phyloP scores from a whole-genome alignment of 2,888 invertebrate species.

The Kuschelorhynchus macadamiae region DNA sequence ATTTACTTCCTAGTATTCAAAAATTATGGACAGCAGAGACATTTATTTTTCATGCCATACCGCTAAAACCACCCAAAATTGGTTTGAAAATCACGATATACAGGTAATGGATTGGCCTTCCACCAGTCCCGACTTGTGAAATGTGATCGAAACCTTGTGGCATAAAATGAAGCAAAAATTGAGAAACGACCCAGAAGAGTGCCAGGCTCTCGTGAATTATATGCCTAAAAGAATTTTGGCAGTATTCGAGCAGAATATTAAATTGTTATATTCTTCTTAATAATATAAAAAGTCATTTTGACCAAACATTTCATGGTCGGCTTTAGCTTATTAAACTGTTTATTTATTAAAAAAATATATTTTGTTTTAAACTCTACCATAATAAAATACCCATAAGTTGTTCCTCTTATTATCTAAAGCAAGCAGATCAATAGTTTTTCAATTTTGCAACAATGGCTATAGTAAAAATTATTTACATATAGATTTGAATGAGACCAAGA shows the following conservation, averaged over 20 bases:
- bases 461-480: neutral
- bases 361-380: slow-evolving; percentile 3
- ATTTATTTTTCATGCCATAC: neutral
- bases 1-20: slow-evolving; percentile 22
- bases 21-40: slow-evolving; percentile 12
- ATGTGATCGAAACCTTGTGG: neutral
- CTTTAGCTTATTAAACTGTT: slow-evolving; percentile 5
- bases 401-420: neutral
- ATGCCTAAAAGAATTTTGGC: no score
- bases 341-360: neutral
- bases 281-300: slow-evolving; percentile 5
- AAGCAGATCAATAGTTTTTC: neutral
- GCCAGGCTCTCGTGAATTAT: no score
- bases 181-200: no score
- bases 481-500: no score
- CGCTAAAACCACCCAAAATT: slow-evolving; percentile 7
- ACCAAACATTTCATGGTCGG: slow-evolving; percentile 13
- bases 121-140: slow-evolving; percentile 6
- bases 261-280: slow-evolving; percentile 8
- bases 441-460: neutral
- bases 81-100: slow-evolving; percentile 12
- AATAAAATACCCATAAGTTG: neutral
- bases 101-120: slow-evolving; percentile 6
- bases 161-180: slow-evolving; percentile 6
- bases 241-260: neutral